Conservation (phyloP, 2,113 vertebrate species). For the Holacanthus passer region DNA sequence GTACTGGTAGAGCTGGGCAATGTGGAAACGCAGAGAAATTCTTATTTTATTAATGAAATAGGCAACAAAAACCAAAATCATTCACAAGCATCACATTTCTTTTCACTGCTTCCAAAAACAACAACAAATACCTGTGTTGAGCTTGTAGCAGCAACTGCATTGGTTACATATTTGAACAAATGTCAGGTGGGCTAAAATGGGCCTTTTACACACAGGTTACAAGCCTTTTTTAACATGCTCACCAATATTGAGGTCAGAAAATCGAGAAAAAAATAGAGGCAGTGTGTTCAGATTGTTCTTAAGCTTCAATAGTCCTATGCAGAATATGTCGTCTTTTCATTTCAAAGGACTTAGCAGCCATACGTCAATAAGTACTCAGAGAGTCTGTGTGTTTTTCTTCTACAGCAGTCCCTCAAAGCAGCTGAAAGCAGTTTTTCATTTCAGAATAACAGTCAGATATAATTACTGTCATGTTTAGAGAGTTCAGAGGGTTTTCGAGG, state of each 20-base stretch:
- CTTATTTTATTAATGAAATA: conserved; percentile 10
- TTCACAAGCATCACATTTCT: no score
- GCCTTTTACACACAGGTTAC: conserved; percentile 1
- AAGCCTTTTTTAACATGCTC: background rate
- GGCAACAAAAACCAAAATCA: background rate
- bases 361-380: background rate
- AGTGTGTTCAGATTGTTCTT: background rate
- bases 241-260: background rate
- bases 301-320: background rate
- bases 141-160: conserved; percentile 40
- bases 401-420: background rate
- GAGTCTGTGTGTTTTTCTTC: background rate
- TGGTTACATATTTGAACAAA: conserved; percentile 15
- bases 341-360: conserved; percentile 4
- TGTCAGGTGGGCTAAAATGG: background rate
- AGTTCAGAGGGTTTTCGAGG: conserved; percentile 1
- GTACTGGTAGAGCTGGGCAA: background rate
- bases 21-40: conserved; percentile 8
- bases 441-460: conserved; percentile 34
- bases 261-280: conserved; percentile 6
- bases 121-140: conserved; percentile 4
- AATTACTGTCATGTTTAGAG: conserved; percentile 18
- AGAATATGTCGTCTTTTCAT: conserved; percentile 10
- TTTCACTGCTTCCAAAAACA: conserved; percentile 24
- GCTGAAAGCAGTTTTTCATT: conserved; percentile 11